phyloP scores from a whole-genome alignment of 2,797 vertebrate species.

The Takifugu ocellatus region DNA sequence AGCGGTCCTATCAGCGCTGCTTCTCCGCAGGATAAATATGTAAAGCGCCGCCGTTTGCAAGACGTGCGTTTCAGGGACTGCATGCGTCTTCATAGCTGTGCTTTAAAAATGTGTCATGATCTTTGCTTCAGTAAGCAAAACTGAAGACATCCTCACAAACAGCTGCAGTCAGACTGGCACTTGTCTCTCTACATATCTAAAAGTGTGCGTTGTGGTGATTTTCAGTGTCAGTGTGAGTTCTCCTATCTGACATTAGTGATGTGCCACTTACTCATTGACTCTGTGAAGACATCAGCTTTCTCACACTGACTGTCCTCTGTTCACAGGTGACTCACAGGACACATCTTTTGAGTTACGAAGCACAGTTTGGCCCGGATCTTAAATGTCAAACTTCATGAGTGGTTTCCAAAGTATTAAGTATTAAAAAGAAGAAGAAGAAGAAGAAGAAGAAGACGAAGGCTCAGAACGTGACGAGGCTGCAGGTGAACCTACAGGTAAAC shows the following conservation, averaged over 20 bases:
- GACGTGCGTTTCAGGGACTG: slow-evolving; percentile 17
- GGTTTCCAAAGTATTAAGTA: slow-evolving; percentile 4
- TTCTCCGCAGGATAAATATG: slow-evolving; percentile 22
- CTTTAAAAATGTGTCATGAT: slow-evolving; percentile 26
- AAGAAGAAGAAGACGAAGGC: not conserved
- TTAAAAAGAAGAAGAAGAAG: not conserved
- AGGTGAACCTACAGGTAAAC: slow-evolving; percentile 31
- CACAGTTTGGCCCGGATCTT: not conserved
- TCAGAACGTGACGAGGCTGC: too few species aligned
- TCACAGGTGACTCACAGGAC: slow-evolving; percentile 42
- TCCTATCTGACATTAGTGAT: slow-evolving; percentile 9
- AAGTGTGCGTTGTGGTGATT: slow-evolving; percentile 4
- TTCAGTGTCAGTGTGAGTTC: not conserved
- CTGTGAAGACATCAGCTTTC: slow-evolving; percentile 19
- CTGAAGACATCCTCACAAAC: too few species aligned
- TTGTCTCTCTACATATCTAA: not conserved
- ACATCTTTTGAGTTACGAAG: slow-evolving; percentile 13
- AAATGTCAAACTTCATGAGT: not conserved
- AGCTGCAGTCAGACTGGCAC: not conserved
- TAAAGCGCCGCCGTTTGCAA: slow-evolving; percentile 42
- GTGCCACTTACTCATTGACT: slow-evolving; percentile 37
- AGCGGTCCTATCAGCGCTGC: slow-evolving; percentile 51
- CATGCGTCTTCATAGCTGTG: not conserved
- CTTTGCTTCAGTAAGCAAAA: too few species aligned
- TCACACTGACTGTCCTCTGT: slow-evolving; percentile 18